These are phyloP conservation scores for Cyclina sinensis DNA, from an alignment of 1,140 invertebrate species.

Conservation along the genomic window DNA sequence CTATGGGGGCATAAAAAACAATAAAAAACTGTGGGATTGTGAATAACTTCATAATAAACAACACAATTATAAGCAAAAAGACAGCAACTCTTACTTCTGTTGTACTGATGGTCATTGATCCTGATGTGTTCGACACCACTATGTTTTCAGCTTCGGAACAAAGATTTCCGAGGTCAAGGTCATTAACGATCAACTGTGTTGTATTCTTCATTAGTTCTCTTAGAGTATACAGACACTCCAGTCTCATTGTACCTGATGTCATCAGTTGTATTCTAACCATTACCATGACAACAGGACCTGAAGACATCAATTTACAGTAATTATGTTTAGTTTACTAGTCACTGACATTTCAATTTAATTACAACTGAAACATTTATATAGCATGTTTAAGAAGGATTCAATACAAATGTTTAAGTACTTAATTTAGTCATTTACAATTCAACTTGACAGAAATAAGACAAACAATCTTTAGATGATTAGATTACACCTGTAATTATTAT, in stretches of 20 bases:
- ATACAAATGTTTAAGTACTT: no score
- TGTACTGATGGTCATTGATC: constrained; percentile 5
- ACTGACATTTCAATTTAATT: no score
- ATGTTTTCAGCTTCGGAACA: constrained; percentile 5
- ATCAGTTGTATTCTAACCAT: neutral
- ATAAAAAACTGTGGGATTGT: neutral
- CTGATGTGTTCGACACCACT: neutral
- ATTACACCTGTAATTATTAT: no score
- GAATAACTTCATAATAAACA: neutral
- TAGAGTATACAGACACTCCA: neutral
- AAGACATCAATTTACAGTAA: neutral
- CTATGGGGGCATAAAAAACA: neutral
- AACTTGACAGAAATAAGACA: no score
- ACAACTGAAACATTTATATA: no score
- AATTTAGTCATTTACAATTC: no score
- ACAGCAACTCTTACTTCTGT: neutral
- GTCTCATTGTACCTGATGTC: neutral
- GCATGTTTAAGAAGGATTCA: no score
- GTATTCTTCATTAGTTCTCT: constrained; percentile 12
- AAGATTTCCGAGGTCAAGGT: neutral
- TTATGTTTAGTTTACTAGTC: no score
- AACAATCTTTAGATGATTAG: no score
- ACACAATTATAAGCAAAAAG: neutral
- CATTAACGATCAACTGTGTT: constrained; percentile 10
- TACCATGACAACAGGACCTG: constrained; percentile 31